A percentile compares a stretch with the other conserved stretches of the same genome.
These are phyloP conservation scores for Drosophila lacicola DNA, from an alignment of 2,888 invertebrate species.

Conservation along the genomic window DNA sequence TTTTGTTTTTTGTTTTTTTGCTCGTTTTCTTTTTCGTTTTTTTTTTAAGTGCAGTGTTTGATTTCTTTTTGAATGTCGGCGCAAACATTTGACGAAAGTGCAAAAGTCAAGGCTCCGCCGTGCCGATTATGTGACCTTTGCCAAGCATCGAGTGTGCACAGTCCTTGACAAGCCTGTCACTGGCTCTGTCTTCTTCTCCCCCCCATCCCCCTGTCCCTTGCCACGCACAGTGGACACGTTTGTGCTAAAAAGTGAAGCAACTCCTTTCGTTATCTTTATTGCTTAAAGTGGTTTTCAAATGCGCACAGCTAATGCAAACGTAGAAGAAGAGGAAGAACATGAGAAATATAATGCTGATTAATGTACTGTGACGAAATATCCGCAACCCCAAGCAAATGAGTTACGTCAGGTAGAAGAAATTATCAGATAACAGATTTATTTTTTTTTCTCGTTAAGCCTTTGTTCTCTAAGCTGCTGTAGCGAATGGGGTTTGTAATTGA, in stretches of 20 bases:
- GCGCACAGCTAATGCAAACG: constrained; percentile 7
- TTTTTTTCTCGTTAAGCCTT: constrained; percentile 41
- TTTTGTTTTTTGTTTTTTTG: constrained; percentile 21
- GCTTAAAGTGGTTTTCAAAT: constrained; percentile 24
- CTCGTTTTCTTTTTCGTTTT: constrained; percentile 2
- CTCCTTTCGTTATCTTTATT: constrained; percentile 10
- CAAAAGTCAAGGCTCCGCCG: constrained; percentile 74
- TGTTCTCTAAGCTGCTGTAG: constrained; percentile 33
- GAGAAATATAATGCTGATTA: constrained; percentile 57
- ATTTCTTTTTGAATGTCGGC: constrained; percentile 14
- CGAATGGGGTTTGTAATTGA: constrained; percentile 23
- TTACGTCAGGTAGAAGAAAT: constrained; percentile 59
- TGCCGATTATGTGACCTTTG: constrained; percentile 68
- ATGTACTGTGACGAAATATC: constrained; percentile 65
- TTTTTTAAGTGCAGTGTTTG: constrained; percentile 28
- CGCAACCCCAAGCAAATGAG: constrained; percentile 29
- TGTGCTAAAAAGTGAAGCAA: constrained; percentile 13
- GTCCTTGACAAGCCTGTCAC: constrained; percentile 55
- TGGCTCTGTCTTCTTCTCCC: not conserved
- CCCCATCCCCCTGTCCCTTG: not conserved
- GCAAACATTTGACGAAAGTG: constrained; percentile 69
- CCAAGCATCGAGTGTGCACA: constrained; percentile 48
- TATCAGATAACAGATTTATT: constrained; percentile 38
- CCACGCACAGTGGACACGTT: constrained; percentile 45
- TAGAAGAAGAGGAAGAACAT: constrained; percentile 38